Evolutionary conservation across 92 coral and sea anemone genomes (phyloP).

Genomic region (Epizoanthus rinbou): DNA sequence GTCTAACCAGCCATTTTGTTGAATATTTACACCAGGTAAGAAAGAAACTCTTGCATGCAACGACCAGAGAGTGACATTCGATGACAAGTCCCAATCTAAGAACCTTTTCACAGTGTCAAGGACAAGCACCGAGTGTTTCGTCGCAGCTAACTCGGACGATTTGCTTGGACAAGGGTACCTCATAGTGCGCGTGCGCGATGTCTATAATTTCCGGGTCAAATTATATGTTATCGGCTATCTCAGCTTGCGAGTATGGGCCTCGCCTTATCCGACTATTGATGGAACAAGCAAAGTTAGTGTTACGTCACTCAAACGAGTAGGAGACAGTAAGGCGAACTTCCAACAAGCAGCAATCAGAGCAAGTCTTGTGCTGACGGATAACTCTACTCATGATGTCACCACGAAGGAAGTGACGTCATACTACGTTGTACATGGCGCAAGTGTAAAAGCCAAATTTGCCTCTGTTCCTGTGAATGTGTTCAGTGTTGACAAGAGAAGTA

Average conservation of each 20-base stretch:
- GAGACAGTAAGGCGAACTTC: conserved; percentile 52
- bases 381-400: conserved; percentile 56
- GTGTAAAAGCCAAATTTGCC: conserved; percentile 53
- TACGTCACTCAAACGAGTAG: conserved; percentile 57
- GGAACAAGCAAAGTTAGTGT: conserved; percentile 7
- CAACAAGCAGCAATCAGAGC: conserved; percentile 57
- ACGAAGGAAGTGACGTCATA: conserved; percentile 55
- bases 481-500: conserved; percentile 44
- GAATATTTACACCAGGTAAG: conserved; percentile 34
- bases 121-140: conserved; percentile 7
- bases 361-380: conserved; percentile 59
- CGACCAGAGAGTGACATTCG: conserved; percentile 63
- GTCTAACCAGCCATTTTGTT: not conserved
- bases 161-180: conserved; percentile 64
- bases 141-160: conserved; percentile 57
- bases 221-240: conserved; percentile 58
- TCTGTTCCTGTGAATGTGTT: conserved; percentile 45
- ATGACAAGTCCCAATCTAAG: conserved; percentile 64
- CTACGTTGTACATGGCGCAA: conserved; percentile 50
- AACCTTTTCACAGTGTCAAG: conserved; percentile 57
- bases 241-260: conserved; percentile 43
- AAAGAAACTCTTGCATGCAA: conserved; percentile 38
- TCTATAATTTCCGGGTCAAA: conserved; percentile 61
- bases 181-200: conserved; percentile 61
- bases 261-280: conserved; percentile 42